A percentile compares a stretch with the other conserved stretches of the same genome.
phyloP scores from a whole-genome alignment of 2,888 invertebrate genomes.

The Malthinus flaveolus region DNA sequence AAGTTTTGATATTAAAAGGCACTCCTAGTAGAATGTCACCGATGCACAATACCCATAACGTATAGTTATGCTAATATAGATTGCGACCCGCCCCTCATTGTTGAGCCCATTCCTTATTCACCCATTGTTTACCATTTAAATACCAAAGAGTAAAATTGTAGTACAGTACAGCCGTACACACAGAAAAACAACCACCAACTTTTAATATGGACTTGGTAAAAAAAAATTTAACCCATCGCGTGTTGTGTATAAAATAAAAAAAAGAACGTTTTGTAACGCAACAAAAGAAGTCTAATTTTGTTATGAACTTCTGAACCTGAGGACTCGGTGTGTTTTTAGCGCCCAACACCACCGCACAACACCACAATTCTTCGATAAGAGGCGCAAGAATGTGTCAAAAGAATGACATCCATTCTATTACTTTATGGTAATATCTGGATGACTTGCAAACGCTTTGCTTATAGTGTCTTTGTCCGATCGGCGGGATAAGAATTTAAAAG shows the following conservation, averaged over 20 bases:
- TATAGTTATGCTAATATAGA: slow-evolving; percentile 37
- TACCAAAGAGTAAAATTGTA: slow-evolving; percentile 18
- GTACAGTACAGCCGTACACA: slow-evolving; percentile 9
- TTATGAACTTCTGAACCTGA: too few species aligned
- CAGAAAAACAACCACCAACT: slow-evolving; percentile 8
- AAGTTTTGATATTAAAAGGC: slow-evolving; percentile 28
- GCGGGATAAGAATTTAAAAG: slow-evolving; percentile 24
- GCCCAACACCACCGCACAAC: slow-evolving; percentile 2
- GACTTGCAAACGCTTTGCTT: slow-evolving; percentile 34
- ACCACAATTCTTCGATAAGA: slow-evolving; percentile 18
- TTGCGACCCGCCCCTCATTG: slow-evolving; percentile 36
- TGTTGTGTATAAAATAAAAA: too few species aligned
- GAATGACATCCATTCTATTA: slow-evolving; percentile 40
- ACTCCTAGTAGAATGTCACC: slow-evolving; percentile 28
- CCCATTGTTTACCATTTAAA: slow-evolving; percentile 35
- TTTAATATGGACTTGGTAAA: not conserved
- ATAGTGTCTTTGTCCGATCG: slow-evolving; percentile 16
- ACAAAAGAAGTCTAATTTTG: too few species aligned
- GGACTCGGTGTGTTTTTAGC: not conserved
- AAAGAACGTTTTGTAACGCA: too few species aligned
- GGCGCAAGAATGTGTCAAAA: slow-evolving; percentile 35
- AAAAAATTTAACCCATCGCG: too few species aligned
- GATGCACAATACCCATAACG: slow-evolving; percentile 31
- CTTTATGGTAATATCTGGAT: slow-evolving; percentile 38
- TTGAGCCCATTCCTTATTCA: slow-evolving; percentile 36